These are phyloP conservation scores for Zygogramma bicolorata DNA, from an alignment of 2,888 invertebrate genomes.

Conservation along the genomic window DNA sequence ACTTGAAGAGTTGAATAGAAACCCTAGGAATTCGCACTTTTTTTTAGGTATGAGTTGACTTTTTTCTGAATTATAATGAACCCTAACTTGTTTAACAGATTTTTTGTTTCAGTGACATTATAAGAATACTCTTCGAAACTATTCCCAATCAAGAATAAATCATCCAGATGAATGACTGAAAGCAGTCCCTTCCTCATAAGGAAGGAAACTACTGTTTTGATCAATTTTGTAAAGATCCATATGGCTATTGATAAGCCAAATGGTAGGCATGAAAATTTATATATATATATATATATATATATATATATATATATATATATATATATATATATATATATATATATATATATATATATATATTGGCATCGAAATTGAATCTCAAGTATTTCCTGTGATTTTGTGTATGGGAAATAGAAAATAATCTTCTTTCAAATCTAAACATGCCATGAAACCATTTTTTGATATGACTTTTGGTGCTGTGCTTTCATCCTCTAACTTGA, in stretches of 20 bases:
- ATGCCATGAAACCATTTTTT: conserved; percentile 31
- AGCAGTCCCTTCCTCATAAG: conserved; percentile 40
- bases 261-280: conserved; percentile 47
- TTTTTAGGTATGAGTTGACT: conserved; percentile 25
- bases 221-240: conserved; percentile 50
- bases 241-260: conserved; percentile 46
- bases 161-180: conserved; percentile 48
- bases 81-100: background rate
- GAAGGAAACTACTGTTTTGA: conserved; percentile 42
- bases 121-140: conserved; percentile 29
- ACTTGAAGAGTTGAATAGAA: conserved; percentile 15
- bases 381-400: conserved; percentile 42
- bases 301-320: too few relatives aligned
- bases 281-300: too few relatives aligned
- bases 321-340: too few relatives aligned
- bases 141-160: conserved; percentile 40
- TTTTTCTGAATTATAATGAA: background rate
- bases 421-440: conserved; percentile 36
- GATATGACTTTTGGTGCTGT: conserved; percentile 24
- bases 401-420: conserved; percentile 45
- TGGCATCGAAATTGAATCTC: conserved; percentile 45
- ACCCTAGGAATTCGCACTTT: conserved; percentile 39
- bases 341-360: too few relatives aligned
- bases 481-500: conserved; percentile 51
- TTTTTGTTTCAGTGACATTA: conserved; percentile 25